phyloP scores from a whole-genome alignment of 2,797 vertebrate species.

The Petrocephalus sullivani region DNA sequence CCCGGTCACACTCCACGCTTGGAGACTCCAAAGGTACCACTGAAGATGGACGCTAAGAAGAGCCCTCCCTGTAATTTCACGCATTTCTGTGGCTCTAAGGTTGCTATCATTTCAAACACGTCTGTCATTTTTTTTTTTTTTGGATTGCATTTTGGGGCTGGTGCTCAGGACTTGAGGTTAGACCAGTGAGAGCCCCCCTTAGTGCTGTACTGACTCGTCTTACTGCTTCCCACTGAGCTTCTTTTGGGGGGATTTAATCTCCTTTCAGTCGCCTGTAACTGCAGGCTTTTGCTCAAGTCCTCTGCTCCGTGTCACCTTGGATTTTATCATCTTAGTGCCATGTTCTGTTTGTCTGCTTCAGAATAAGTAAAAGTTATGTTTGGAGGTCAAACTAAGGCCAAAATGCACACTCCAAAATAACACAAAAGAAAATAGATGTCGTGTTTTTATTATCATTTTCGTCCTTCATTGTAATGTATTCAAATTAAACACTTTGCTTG shows the following conservation, averaged over 20 bases:
- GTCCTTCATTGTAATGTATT: neutral
- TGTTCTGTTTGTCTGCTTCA: neutral
- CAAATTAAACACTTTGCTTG: neutral
- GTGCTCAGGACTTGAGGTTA: neutral
- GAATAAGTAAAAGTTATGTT: neutral
- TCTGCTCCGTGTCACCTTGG: neutral
- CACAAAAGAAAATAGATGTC: neutral
- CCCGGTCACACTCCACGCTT: neutral
- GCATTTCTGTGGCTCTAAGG: neutral
- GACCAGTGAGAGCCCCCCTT: neutral
- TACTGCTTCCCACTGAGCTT: neutral
- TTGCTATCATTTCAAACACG: neutral
- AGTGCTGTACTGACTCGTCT: neutral
- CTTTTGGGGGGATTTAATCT: neutral
- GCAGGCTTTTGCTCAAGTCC: neutral
- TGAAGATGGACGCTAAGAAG: neutral
- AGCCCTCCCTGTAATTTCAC: conserved; percentile 3
- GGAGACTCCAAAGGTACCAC: neutral
- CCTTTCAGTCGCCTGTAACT: neutral
- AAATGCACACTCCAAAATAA: neutral
- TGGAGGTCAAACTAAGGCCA: neutral
- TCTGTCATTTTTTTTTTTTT: neutral
- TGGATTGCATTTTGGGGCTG: neutral
- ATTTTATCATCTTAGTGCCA: neutral
- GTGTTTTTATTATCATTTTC: neutral